Percentiles rank a stretch among this genome's conserved stretches.
phyloP scores from a whole-genome alignment of 2,797 vertebrate species.

The Leptoclinus maculatus region DNA sequence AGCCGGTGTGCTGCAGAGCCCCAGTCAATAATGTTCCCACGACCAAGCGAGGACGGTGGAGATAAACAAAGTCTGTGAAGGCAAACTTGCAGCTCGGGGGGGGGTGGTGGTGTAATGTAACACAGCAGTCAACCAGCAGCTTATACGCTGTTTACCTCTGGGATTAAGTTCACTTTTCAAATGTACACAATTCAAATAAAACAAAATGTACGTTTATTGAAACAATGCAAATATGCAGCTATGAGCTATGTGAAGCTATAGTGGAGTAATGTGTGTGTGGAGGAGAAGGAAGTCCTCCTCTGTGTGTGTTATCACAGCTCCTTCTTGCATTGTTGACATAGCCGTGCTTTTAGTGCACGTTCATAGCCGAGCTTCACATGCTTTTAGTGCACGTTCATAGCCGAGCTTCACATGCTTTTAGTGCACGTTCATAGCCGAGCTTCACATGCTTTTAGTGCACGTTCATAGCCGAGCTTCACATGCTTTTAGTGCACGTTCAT shows the following conservation, averaged over 20 bases:
- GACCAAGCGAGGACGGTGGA: neutral
- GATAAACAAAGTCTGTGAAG: conserved; percentile 49
- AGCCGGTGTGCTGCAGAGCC: conserved; percentile 2
- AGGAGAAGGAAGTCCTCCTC: neutral
- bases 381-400: too few species aligned
- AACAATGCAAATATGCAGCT: neutral
- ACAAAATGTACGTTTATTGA: neutral
- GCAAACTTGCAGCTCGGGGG: too few species aligned
- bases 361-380: too few species aligned
- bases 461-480: too few species aligned
- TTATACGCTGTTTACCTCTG: conserved; percentile 9
- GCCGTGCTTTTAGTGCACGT: too few species aligned
- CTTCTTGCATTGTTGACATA: neutral
- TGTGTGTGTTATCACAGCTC: neutral
- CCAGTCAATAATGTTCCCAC: conserved; percentile 50
- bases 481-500: too few species aligned
- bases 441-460: too few species aligned
- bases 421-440: too few species aligned
- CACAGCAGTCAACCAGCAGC: neutral
- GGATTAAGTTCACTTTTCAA: neutral
- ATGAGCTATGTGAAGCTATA: too few species aligned
- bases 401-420: too few species aligned
- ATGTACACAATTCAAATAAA: neutral
- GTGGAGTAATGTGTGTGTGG: too few species aligned
- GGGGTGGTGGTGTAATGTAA: neutral